Conservation (phyloP, 2,888 invertebrate species). For the Himalopsyche kuldschensis region DNA sequence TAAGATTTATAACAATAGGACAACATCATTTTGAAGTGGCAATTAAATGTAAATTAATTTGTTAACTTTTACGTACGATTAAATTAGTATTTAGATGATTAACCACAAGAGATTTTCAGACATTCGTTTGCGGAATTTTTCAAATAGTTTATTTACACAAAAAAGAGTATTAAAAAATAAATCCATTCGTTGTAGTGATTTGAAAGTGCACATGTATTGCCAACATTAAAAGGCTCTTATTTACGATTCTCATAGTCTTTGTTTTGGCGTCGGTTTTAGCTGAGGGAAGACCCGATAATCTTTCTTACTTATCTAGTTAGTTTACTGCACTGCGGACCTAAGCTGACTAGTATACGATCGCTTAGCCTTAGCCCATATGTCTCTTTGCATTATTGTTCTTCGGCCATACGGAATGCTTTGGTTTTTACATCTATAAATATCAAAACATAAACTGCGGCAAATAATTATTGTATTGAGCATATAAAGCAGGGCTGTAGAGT, state of each 20-base stretch:
- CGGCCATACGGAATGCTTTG: not conserved
- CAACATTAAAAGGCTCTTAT: conserved; percentile 6
- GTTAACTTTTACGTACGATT: no score
- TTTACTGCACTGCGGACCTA: conserved; percentile 20
- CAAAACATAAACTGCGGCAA: no score
- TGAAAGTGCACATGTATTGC: not conserved
- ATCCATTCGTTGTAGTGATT: not conserved
- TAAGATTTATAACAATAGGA: no score
- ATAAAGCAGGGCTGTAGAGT: no score
- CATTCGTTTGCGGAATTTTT: no score
- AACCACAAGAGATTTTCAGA: no score
- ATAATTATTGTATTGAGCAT: no score
- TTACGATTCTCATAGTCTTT: conserved; percentile 19
- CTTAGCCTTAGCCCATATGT: conserved; percentile 11
- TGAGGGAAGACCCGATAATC: conserved; percentile 30
- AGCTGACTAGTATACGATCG: conserved; percentile 10
- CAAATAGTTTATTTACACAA: not conserved
- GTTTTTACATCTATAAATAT: not conserved
- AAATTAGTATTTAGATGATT: no score
- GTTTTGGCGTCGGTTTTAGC: conserved; percentile 19
- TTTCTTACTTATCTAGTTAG: conserved; percentile 30
- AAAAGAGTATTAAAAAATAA: not conserved
- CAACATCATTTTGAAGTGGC: no score
- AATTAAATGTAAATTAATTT: no score
- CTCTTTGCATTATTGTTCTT: conserved; percentile 10